Evolutionary conservation across 2,113 vertebrate species (phyloP).

Genomic region (Oreotrochilus melanogaster): DNA sequence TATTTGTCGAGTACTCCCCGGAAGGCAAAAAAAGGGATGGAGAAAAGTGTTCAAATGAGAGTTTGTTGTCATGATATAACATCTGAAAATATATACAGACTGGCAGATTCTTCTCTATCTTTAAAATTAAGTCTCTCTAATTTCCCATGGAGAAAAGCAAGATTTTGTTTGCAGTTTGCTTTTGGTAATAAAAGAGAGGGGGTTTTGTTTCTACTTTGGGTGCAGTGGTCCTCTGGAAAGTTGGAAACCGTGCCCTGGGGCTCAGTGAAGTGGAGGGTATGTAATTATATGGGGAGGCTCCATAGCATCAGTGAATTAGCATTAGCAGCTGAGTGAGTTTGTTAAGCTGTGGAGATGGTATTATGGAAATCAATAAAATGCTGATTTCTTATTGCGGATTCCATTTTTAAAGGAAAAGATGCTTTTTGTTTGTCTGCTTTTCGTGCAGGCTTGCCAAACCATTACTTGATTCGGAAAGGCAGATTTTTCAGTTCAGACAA

Average conservation of each 20-base stretch:
- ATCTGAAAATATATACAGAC: not conserved
- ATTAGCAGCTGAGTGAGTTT: conserved; percentile 49
- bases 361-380: conserved; percentile 66
- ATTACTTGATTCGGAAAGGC: conserved; percentile 38
- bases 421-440: conserved; percentile 40
- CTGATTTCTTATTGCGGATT: conserved; percentile 33
- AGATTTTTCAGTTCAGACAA: not conserved
- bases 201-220: not conserved
- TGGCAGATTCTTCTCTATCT: conserved; percentile 4
- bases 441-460: not conserved
- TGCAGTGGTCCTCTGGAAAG: conserved; percentile 61
- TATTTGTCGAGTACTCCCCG: not conserved
- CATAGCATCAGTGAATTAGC: conserved; percentile 36
- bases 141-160: conserved; percentile 24
- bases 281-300: conserved; percentile 47
- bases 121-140: conserved; percentile 4
- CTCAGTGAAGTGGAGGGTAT: not conserved
- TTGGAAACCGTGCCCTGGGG: conserved; percentile 23
- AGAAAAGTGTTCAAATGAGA: not conserved
- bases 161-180: conserved; percentile 9
- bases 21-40: not conserved
- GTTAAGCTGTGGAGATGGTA: conserved; percentile 28
- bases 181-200: not conserved
- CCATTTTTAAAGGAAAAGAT: not conserved
- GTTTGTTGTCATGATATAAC: not conserved